A percentile compares a stretch with the other conserved stretches of the same genome.
Conservation (phyloP, 2,888 invertebrate genomes). For the Drosophila mulleri region DNA sequence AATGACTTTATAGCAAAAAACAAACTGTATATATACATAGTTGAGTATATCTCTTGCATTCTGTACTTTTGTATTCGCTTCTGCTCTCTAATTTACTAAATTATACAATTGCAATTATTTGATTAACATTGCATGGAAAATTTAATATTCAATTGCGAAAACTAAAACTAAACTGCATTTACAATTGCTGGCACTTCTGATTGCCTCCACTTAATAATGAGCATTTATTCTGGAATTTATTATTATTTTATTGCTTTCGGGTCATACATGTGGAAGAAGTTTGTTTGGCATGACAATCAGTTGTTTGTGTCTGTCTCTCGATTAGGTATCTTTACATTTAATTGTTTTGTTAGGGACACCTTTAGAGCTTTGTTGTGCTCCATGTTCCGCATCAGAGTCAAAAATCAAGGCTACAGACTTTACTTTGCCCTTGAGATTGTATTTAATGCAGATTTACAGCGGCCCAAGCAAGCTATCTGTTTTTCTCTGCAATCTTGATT, state of each 20-base stretch:
- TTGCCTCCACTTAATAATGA: slow-evolving; percentile 2
- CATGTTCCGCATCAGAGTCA: not conserved
- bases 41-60: not conserved
- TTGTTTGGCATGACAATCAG: not conserved
- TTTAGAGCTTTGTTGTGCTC: not conserved
- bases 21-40: not conserved
- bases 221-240: not conserved
- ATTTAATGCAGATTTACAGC: not conserved
- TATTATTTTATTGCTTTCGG: not conserved
- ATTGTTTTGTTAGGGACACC: not conserved
- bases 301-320: not conserved
- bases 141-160: slow-evolving; percentile 11
- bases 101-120: slow-evolving; percentile 25
- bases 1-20: slow-evolving; percentile 21
- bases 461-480: too few relatives aligned
- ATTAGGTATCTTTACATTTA: not conserved
- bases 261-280: not conserved
- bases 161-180: slow-evolving; percentile 4
- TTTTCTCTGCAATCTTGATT: not conserved
- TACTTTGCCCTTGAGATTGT: not conserved
- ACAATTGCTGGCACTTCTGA: slow-evolving; percentile 9
- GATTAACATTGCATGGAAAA: slow-evolving; percentile 21
- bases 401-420: not conserved
- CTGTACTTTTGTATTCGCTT: not conserved
- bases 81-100: slow-evolving; percentile 31